A percentile compares a stretch with the other conserved stretches of the same genome.
phyloP scores from a whole-genome alignment of 2,797 vertebrate genomes.

The Tragelaphus oryx region DNA sequence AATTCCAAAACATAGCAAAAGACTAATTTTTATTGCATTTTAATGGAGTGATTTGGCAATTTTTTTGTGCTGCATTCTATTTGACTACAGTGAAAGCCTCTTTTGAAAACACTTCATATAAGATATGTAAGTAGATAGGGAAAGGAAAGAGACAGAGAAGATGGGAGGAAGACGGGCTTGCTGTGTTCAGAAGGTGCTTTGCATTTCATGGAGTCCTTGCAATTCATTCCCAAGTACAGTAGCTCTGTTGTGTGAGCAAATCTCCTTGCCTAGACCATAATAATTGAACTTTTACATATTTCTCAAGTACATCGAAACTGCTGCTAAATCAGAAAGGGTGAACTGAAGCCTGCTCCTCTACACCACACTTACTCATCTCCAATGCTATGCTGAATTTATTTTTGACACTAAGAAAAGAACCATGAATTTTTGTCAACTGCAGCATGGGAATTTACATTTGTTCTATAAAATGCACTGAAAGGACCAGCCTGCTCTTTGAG shows the following conservation, averaged over 20 bases:
- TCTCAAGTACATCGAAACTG: conserved; percentile 72
- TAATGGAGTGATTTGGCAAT: conserved; percentile 52
- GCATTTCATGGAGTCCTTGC: conserved; percentile 69
- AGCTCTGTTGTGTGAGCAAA: conserved; percentile 71
- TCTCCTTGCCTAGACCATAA: conserved; percentile 73
- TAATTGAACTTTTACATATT: conserved; percentile 78
- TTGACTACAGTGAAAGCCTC: conserved; percentile 54
- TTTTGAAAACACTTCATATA: conserved; percentile 38
- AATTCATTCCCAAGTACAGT: conserved; percentile 68
- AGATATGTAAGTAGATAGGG: conserved; percentile 37
- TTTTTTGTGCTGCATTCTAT: conserved; percentile 73
- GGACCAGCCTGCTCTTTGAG: conserved; percentile 72
- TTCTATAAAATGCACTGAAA: conserved; percentile 77
- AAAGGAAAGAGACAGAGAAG: background rate
- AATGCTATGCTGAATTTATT: conserved; percentile 78
- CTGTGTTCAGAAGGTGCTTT: conserved; percentile 55
- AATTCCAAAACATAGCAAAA: conserved; percentile 58
- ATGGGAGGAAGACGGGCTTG: background rate
- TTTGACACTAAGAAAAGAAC: conserved; percentile 67
- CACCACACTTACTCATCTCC: conserved; percentile 73
- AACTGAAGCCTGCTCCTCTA: conserved; percentile 59
- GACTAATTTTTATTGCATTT: conserved; percentile 75
- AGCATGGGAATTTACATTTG: conserved; percentile 78
- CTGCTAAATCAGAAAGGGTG: conserved; percentile 75
- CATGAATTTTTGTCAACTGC: conserved; percentile 79